A percentile compares a stretch with the other conserved stretches of the same genome.
phyloP scores from a whole-genome alignment of 1,140 invertebrate genomes.

The Aphaenogaster floridana region DNA sequence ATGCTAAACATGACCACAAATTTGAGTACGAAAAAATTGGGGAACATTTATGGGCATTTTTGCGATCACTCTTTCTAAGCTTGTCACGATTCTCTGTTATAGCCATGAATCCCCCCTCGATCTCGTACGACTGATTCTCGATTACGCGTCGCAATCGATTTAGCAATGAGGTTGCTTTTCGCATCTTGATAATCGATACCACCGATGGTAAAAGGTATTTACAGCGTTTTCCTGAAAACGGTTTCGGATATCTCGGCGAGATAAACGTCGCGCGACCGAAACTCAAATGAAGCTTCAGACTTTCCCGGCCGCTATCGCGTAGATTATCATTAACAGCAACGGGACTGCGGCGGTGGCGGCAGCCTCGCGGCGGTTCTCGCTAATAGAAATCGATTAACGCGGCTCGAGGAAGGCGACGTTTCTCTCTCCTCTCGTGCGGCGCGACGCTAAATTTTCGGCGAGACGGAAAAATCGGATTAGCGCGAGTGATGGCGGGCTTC shows the following conservation, averaged over 20 bases:
- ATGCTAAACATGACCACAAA: too few relatives aligned
- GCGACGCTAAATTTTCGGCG: constrained; percentile 55
- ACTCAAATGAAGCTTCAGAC: constrained; percentile 41
- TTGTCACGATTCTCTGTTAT: not conserved
- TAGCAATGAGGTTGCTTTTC: not conserved
- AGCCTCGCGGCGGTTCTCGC: constrained; percentile 29
- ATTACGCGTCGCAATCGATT: constrained; percentile 20
- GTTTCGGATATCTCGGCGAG: constrained; percentile 28
- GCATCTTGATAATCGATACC: constrained; percentile 24
- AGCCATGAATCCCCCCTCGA: not conserved
- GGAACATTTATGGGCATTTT: too few relatives aligned
- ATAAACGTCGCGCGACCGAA: constrained; percentile 43
- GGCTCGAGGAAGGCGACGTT: constrained; percentile 18
- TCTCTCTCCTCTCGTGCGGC: constrained; percentile 16
- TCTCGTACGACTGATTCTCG: not conserved
- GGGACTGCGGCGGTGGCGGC: not conserved
- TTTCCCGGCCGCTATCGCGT: constrained; percentile 38
- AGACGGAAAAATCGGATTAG: constrained; percentile 58
- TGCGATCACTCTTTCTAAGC: not conserved
- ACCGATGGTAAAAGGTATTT: not conserved
- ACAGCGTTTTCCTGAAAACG: not conserved
- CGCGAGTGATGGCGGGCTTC: not conserved
- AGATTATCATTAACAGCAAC: constrained; percentile 54
- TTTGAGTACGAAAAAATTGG: too few relatives aligned
- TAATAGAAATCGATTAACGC: constrained; percentile 63